phyloP scores from a whole-genome alignment of 2,888 invertebrate genomes.

The Incurvaria masculella region DNA sequence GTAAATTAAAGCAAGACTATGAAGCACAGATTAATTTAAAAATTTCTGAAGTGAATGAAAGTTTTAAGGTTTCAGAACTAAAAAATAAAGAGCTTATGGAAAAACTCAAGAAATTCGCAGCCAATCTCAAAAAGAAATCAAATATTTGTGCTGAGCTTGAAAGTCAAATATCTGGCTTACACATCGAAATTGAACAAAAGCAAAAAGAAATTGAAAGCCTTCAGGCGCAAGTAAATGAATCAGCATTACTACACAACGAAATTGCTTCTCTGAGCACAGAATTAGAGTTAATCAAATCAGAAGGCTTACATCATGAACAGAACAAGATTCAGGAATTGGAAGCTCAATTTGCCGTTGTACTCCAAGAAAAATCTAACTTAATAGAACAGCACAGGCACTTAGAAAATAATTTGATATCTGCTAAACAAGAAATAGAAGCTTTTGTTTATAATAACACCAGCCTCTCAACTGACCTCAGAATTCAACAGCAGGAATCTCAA shows the following conservation, averaged over 20 bases:
- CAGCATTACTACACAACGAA: slow-evolving; percentile 3
- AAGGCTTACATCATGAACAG: background rate
- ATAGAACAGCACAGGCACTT: slow-evolving; percentile 25
- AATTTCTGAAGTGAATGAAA: slow-evolving; percentile 29
- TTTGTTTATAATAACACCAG: slow-evolving; percentile 16
- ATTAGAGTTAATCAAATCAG: background rate
- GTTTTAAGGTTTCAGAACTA: slow-evolving; percentile 42
- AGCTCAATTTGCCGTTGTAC: slow-evolving; percentile 14
- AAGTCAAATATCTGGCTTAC: slow-evolving; percentile 33
- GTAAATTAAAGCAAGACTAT: slow-evolving; percentile 23
- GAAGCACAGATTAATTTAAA: background rate
- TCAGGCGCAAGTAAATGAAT: slow-evolving; percentile 2
- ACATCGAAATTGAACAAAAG: slow-evolving; percentile 8
- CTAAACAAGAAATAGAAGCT: slow-evolving; percentile 26
- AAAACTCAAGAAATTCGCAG: slow-evolving; percentile 75
- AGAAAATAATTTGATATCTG: slow-evolving; percentile 22
- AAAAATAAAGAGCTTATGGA: slow-evolving; percentile 70
- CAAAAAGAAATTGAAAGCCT: background rate
- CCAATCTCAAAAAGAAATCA: slow-evolving; percentile 71
- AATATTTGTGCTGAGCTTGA: slow-evolving; percentile 64
- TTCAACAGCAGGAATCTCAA: slow-evolving; percentile 27
- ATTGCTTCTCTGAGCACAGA: slow-evolving; percentile 5
- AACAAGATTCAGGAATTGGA: background rate
- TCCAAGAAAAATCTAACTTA: slow-evolving; percentile 31
- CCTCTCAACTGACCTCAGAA: slow-evolving; percentile 28